Evolutionary conservation across 2,113 vertebrate species (phyloP).

Genomic region (Sceloporus tristichus): DNA sequence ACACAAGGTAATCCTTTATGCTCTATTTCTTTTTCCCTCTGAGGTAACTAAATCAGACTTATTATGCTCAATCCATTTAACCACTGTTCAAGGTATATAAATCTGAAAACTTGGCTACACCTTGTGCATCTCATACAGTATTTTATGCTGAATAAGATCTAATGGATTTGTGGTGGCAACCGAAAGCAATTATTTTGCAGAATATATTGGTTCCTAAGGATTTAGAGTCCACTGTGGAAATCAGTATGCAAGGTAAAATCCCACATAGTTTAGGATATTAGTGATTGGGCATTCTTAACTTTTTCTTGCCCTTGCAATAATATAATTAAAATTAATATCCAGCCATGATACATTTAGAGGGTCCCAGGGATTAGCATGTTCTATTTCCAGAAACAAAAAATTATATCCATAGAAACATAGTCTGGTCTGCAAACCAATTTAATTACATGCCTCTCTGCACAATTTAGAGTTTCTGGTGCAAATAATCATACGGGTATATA

Average conservation of each 20-base stretch:
- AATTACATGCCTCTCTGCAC: not conserved
- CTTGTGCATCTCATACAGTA: conserved; percentile 13
- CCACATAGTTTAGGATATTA: not conserved
- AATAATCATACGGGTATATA: not conserved
- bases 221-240: not conserved
- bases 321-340: conserved; percentile 6
- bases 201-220: conserved; percentile 13
- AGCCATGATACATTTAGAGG: not conserved
- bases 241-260: conserved; percentile 21
- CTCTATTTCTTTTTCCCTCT: conserved; percentile 25
- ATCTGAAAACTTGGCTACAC: conserved; percentile 19
- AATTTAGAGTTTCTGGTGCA: not conserved
- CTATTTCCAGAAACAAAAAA: conserved; percentile 14
- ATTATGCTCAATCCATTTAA: conserved; percentile 16
- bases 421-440: not conserved
- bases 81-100: conserved; percentile 26
- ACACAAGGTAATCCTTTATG: conserved; percentile 10
- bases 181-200: conserved; percentile 11
- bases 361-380: not conserved
- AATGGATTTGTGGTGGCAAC: conserved; percentile 3
- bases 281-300: conserved; percentile 3
- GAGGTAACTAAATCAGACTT: conserved; percentile 19
- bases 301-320: conserved; percentile 3
- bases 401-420: not conserved
- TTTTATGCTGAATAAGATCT: conserved; percentile 11